These are phyloP conservation scores for Dioctria linearis DNA, from an alignment of 2,888 invertebrate species.

Conservation along the genomic window DNA sequence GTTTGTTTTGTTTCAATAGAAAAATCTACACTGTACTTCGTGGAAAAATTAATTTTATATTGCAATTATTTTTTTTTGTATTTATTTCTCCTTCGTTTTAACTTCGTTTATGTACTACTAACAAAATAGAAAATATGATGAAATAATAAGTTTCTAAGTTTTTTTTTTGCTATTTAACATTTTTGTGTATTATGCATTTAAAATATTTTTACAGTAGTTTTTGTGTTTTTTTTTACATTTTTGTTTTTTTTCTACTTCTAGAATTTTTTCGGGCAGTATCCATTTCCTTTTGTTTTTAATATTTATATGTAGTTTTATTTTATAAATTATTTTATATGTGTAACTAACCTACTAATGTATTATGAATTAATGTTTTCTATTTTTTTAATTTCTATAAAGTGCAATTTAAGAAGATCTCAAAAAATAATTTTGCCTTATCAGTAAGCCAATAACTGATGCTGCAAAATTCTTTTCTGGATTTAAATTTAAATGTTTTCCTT, in stretches of 20 bases:
- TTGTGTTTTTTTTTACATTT: constrained; percentile 24
- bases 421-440: constrained; percentile 66
- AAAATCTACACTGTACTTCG: constrained; percentile 33
- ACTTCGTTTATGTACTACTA: too few relatives aligned
- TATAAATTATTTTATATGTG: not conserved
- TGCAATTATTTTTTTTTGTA: constrained; percentile 20
- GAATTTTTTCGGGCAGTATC: constrained; percentile 38
- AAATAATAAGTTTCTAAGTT: not conserved
- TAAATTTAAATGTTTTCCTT: constrained; percentile 61
- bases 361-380: not conserved
- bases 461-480: constrained; percentile 67
- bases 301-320: constrained; percentile 7
- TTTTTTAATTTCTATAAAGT: not conserved
- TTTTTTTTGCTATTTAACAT: not conserved
- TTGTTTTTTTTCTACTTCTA: constrained; percentile 15
- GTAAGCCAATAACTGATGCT: constrained; percentile 63
- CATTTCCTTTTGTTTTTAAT: constrained; percentile 39
- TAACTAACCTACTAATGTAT: constrained; percentile 5
- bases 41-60: not conserved
- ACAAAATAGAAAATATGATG: not conserved
- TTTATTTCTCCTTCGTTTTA: too few relatives aligned
- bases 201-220: constrained; percentile 27
- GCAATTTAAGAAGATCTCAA: not conserved
- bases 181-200: constrained; percentile 7
- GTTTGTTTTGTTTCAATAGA: constrained; percentile 11